Evolutionary conservation across 2,888 invertebrate genomes (phyloP).

Genomic region (Lymantria dispar): DNA sequence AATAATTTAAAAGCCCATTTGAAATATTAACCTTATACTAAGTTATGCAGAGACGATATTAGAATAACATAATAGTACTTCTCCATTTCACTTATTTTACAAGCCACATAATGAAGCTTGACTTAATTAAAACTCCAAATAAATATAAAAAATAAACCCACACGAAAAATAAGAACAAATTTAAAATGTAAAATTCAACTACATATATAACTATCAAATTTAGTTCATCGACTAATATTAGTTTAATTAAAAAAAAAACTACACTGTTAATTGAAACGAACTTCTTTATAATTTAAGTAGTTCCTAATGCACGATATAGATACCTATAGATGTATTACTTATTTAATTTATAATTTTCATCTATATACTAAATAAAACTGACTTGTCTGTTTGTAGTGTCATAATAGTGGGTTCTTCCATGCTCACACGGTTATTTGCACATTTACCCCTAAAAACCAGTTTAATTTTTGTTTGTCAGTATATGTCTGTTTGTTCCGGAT

Average conservation of each 20-base stretch:
- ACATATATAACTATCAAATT: neutral
- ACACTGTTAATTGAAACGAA: neutral
- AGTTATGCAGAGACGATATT: neutral
- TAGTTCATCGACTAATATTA: neutral
- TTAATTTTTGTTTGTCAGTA: too few relatives aligned
- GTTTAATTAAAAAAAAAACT: neutral
- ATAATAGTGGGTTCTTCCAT: too few relatives aligned
- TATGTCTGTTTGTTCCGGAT: too few relatives aligned
- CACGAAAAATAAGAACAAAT: slow-evolving; percentile 1
- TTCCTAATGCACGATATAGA: neutral
- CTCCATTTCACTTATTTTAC: neutral
- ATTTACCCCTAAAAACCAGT: too few relatives aligned
- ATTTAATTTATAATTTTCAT: too few relatives aligned
- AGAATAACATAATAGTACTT: neutral
- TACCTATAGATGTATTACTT: too few relatives aligned
- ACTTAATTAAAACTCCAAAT: slow-evolving; percentile 12
- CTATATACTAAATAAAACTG: too few relatives aligned
- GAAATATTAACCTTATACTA: too few relatives aligned
- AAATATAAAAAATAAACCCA: slow-evolving; percentile 13
- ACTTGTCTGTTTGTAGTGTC: too few relatives aligned
- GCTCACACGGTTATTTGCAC: too few relatives aligned
- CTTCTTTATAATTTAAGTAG: neutral
- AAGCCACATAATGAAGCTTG: slow-evolving; percentile 12
- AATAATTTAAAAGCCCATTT: too few relatives aligned
- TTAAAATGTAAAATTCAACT: neutral